Evolutionary conservation across 1,140 invertebrate genomes (phyloP), one percentile per base, ranked within the genome.

Genomic region (Campodea augens): DNA sequence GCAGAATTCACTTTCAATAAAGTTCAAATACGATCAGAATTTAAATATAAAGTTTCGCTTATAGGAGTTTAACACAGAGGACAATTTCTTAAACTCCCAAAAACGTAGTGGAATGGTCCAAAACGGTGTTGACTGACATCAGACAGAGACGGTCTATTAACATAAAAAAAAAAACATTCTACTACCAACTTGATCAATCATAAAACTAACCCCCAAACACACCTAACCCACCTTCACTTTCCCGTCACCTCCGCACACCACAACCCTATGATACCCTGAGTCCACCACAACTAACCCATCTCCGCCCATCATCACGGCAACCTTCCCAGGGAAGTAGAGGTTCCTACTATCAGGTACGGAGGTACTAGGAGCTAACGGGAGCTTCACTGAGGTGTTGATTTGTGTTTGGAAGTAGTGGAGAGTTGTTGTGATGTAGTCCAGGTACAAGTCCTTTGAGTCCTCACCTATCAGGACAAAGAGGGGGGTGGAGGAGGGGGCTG

Each of bases 391-490:
- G 27, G 27, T 15, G 27, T 32, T 7, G 7, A 32, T 19, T 53
- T 57, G 38, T 2, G 55, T 45, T 38, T 68, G 66, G 55, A 78
- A 89, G 60, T 75, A 74, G 1, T 68, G 59, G 40, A 86, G 51
- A 2, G 77, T 68, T 19, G 72, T 66, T 47, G 65, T 67, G 2
- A 80, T 67, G 55, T 77, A 85, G 25, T 69, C 58, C 25, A 77
- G 61, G 7, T 92, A 58, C 53, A 77, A 70, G 12, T 79, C 66
- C 55, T 69, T 72, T 52, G 89, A 77, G 1, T 81, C 82, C 68
- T 93, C 89, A 5, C 89, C 89, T 47, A 84, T 76, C 10, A 90
- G 61, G 36, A 80, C 67, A 52, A 87, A 74, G 10, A 92, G 51
- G 2, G 61, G 57, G 73, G 77, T 53, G 75, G 70, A 3, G 72